Conservation (phyloP, 2,888 invertebrate genomes). For the Drosophila recens region DNA sequence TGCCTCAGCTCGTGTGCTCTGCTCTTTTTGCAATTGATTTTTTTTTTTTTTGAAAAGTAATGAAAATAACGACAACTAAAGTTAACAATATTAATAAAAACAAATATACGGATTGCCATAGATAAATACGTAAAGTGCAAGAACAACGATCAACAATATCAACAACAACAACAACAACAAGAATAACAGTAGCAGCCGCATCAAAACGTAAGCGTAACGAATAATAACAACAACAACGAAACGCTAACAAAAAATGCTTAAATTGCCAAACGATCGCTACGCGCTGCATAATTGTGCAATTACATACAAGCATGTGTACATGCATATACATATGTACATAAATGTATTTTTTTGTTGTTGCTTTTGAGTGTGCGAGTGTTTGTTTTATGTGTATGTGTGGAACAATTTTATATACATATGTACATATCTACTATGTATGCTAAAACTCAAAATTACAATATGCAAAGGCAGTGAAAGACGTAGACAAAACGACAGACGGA, state of each 20-base stretch:
- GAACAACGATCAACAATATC: constrained; percentile 38
- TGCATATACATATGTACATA: constrained; percentile 13
- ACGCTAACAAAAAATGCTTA: constrained; percentile 36
- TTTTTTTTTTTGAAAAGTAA: constrained; percentile 63
- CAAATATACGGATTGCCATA: constrained; percentile 47
- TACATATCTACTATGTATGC: constrained; percentile 51
- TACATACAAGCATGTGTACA: constrained; percentile 42
- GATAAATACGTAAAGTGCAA: constrained; percentile 48
- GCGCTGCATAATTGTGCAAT: constrained; percentile 81
- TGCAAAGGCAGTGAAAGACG: constrained; percentile 51
- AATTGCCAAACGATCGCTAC: constrained; percentile 62
- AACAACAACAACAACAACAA: constrained; percentile 41
- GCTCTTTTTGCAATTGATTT: constrained; percentile 72
- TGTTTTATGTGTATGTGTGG: constrained; percentile 10
- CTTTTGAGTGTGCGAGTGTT: constrained; percentile 30
- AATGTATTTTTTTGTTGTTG: constrained; percentile 55
- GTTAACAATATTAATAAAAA: constrained; percentile 43
- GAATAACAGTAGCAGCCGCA: constrained; percentile 49
- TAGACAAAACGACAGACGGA: constrained; percentile 31
- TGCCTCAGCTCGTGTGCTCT: constrained; percentile 68
- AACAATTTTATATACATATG: constrained; percentile 43
- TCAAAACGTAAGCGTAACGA: constrained; percentile 56
- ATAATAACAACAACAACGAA: constrained; percentile 35
- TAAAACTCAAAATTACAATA: constrained; percentile 66
- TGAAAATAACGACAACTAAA: constrained; percentile 41